Evolutionary conservation across 2,797 vertebrate species (phyloP), one percentile per base, ranked within the genome.

Genomic region (Otolemur crassicaudatus): DNA sequence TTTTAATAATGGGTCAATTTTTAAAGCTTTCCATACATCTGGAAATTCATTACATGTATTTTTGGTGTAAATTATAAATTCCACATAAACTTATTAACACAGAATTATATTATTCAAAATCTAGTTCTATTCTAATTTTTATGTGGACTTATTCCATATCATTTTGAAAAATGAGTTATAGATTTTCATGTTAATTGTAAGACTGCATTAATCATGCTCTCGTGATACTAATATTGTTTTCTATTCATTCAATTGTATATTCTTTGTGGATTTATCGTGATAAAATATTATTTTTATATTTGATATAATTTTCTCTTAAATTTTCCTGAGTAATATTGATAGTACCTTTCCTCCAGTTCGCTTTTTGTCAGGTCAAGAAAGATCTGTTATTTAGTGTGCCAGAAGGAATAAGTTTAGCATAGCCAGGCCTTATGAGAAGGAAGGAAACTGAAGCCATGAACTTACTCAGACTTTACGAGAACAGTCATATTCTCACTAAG

Each of bases 51-150:
- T 87, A 16, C 7, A 81, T 93, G 4, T 67, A 5, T 86, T 56
- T 83, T 60, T 92, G 5, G 7, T 80, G 1, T 85, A 49, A 29
- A 83, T 92, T 92, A n/a, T 81, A 80, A 65, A 91, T 91, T 95
- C 31, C 20, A 61, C 2, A 58, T 89, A 86, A 90, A 22, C 12
- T 6, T 80, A 20, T 72, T 95, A 87, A 65, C 5, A 87, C 20
- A 90, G 23, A 7, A 82, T 88, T 90, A 7, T 73, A 16, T 72
- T 70, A 9, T 91, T 96, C 8, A 81, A 84, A 46, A 49, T n/a
- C 5, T 49, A 3, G 43, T 58, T 20, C 1, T 60, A 37, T 73
- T 86, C 8, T 29, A 7, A 69, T 29, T 77, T 90, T 94, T 86
- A 27, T 60, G 11, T 67, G 25, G 3, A 60, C 2, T 34, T 90